Evolutionary conservation across 1,140 invertebrate genomes (phyloP).

Genomic region (Bursaphelenchus mucronatus): DNA sequence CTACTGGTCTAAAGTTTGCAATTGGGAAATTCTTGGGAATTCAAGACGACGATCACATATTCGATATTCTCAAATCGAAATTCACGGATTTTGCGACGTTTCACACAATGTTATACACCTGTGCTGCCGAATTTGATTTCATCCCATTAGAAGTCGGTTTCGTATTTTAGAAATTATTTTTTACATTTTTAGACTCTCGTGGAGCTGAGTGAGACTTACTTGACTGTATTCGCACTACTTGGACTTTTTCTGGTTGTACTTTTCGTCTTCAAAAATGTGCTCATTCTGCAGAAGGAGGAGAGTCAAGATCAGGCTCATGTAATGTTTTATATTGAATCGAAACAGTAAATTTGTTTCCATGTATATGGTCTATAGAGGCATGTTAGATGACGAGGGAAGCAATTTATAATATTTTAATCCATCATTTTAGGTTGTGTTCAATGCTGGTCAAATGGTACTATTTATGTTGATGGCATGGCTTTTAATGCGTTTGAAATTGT

Average conservation of each 20-base stretch:
- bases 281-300: constrained; percentile 2
- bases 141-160: constrained; percentile 64
- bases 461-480: constrained; percentile 73
- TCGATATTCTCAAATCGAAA: constrained; percentile 73
- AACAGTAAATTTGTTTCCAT: constrained; percentile 10
- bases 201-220: constrained; percentile 64
- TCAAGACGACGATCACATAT: constrained; percentile 71
- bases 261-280: constrained; percentile 29
- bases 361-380: constrained; percentile 9
- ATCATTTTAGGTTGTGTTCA: constrained; percentile 68
- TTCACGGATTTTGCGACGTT: constrained; percentile 73
- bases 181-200: constrained; percentile 49
- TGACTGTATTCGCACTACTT: constrained; percentile 67
- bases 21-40: constrained; percentile 63
- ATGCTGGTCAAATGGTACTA: constrained; percentile 69
- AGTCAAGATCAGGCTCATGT: constrained; percentile 8
- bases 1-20: constrained; percentile 61
- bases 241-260: constrained; percentile 59
- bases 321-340: constrained; percentile 4
- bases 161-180: constrained; percentile 22
- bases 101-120: constrained; percentile 78
- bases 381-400: constrained; percentile 6
- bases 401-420: constrained; percentile 14
- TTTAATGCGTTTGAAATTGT: constrained; percentile 78
- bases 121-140: constrained; percentile 77